Conservation (phyloP, 2,888 invertebrate genomes). For the Phengaris alcon region DNA sequence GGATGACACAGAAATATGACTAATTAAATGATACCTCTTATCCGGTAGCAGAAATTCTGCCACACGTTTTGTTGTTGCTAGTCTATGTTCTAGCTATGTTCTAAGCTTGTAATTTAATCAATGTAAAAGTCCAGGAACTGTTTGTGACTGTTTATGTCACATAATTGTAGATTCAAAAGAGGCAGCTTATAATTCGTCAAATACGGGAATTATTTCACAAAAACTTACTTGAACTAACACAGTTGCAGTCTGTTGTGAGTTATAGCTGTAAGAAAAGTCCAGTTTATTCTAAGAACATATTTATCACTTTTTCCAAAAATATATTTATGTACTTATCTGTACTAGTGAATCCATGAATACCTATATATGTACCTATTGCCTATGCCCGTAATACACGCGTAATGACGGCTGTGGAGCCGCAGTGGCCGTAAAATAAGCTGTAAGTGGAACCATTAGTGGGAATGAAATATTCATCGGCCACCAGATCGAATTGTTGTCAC, state of each 20-base stretch:
- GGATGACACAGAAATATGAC: slow-evolving; percentile 36
- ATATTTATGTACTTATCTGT: not conserved
- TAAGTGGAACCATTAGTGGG: slow-evolving; percentile 59
- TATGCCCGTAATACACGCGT: slow-evolving; percentile 31
- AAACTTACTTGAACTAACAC: too few relatives aligned
- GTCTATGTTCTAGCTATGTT: not conserved
- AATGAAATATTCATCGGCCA: slow-evolving; percentile 73
- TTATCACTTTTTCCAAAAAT: not conserved
- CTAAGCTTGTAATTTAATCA: too few relatives aligned
- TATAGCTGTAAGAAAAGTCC: too few relatives aligned
- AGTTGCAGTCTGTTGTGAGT: too few relatives aligned
- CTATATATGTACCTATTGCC: not conserved
- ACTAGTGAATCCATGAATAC: not conserved
- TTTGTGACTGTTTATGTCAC: too few relatives aligned
- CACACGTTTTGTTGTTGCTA: not conserved
- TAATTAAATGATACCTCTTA: slow-evolving; percentile 22
- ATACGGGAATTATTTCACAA: too few relatives aligned
- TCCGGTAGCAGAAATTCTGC: slow-evolving; percentile 9
- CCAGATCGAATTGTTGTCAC: slow-evolving; percentile 68
- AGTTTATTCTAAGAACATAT: too few relatives aligned
- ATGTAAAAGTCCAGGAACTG: too few relatives aligned
- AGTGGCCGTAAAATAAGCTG: slow-evolving; percentile 53
- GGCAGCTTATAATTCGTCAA: too few relatives aligned
- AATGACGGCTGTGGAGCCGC: slow-evolving; percentile 38
- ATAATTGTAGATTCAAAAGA: too few relatives aligned